phyloP scores from a whole-genome alignment of 2,797 vertebrate genomes.

The Cichlasoma orientale region DNA sequence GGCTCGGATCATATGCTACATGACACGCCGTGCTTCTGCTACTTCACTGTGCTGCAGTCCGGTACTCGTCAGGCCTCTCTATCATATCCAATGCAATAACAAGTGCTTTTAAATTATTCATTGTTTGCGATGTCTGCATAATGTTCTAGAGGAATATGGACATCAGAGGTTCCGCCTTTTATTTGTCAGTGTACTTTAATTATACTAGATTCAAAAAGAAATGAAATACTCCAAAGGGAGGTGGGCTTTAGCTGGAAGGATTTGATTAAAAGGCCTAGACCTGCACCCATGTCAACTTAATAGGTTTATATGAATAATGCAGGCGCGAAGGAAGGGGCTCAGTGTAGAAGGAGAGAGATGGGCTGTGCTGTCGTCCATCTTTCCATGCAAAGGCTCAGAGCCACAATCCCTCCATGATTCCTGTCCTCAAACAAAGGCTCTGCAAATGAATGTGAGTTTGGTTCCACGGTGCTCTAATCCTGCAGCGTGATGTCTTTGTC shows the following conservation, averaged over 20 bases:
- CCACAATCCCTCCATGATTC: slow-evolving; percentile 40
- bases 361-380: slow-evolving; percentile 25
- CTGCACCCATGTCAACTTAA: slow-evolving; percentile 56
- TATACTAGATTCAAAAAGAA: slow-evolving; percentile 37
- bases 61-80: slow-evolving; percentile 20
- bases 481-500: slow-evolving; percentile 62
- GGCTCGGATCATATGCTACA: slow-evolving; percentile 53
- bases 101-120: slow-evolving; percentile 51
- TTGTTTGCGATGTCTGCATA: slow-evolving; percentile 34
- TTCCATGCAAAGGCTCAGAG: slow-evolving; percentile 27
- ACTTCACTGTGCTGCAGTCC: slow-evolving; percentile 6
- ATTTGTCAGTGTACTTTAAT: slow-evolving; percentile 40
- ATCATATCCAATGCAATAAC: slow-evolving; percentile 17
- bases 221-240: slow-evolving; percentile 46
- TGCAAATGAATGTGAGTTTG: slow-evolving; percentile 54
- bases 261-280: slow-evolving; percentile 54
- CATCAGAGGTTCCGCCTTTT: slow-evolving; percentile 24
- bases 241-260: slow-evolving; percentile 35
- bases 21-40: slow-evolving; percentile 13
- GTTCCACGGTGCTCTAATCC: slow-evolving; percentile 57
- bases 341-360: slow-evolving; percentile 18
- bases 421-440: slow-evolving; percentile 46
- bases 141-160: slow-evolving; percentile 21
- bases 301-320: slow-evolving; percentile 72
- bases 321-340: slow-evolving; percentile 36